Percentiles rank a stretch among this genome's conserved stretches.
Evolutionary conservation across 2,888 invertebrate species (phyloP).

Genomic region (Dendrolimus pini): DNA sequence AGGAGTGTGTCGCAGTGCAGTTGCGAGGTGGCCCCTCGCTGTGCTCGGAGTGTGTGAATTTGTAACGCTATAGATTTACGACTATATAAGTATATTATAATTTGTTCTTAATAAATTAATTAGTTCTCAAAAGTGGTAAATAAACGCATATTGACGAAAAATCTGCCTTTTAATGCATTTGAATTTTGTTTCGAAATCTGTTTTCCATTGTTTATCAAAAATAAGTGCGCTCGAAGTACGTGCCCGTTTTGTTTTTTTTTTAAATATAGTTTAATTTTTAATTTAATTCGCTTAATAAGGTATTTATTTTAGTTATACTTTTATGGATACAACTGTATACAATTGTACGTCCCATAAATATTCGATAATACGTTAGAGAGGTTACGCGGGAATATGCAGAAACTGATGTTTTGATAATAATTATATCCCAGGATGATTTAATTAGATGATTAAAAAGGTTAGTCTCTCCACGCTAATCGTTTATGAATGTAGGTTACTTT

Average conservation of each 20-base stretch:
- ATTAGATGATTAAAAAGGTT: no score
- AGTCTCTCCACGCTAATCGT: no score
- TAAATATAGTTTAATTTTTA: constrained; percentile 53
- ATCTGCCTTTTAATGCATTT: constrained; percentile 71
- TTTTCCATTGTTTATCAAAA: constrained; percentile 25
- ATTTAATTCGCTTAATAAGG: constrained; percentile 68
- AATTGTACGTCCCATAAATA: constrained; percentile 33
- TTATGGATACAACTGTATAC: constrained; percentile 74
- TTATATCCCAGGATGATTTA: no score
- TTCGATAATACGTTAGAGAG: constrained; percentile 13
- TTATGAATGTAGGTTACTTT: constrained; percentile 31
- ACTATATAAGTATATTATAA: constrained; percentile 22
- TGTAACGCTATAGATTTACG: constrained; percentile 17
- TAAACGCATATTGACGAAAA: constrained; percentile 50
- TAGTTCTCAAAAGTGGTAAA: constrained; percentile 44
- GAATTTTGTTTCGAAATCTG: constrained; percentile 36
- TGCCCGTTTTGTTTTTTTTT: constrained; percentile 58
- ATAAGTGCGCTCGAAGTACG: constrained; percentile 32
- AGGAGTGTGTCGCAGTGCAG: constrained; percentile 7
- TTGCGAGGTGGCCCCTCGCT: constrained; percentile 4
- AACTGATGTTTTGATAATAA: no score
- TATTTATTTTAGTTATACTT: constrained; percentile 75
- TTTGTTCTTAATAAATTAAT: constrained; percentile 30
- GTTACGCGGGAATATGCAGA: constrained; percentile 37
- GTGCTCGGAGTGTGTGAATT: constrained; percentile 24